Evolutionary conservation across 2,797 vertebrate genomes (phyloP), one percentile per base, ranked within the genome.

Genomic region (Cryptoblepharus egeriae): DNA sequence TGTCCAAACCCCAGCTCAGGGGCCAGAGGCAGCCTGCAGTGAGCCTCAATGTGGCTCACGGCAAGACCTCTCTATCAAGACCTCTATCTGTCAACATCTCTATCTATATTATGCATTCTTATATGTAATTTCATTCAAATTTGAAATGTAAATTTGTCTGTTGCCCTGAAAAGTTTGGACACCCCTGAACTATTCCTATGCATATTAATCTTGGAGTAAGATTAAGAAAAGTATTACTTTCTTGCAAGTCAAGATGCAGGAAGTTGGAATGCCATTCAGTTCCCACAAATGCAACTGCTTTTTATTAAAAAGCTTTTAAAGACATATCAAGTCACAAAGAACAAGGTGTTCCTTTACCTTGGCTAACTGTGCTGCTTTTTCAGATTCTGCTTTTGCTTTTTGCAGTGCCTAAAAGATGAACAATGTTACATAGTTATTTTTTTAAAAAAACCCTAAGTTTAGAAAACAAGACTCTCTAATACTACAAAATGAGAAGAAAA

Each of bases 331-430:
- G 3, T 69, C 0, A 35, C 18, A 67, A 2, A 0, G 39, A 52
- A 64, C 22, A 28, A 24, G 0, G 0, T 57, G 20, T 5, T 67
- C 61, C 24, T 4, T 87, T 86, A 93, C 92, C 90, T 88, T 88
- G 30, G 22, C 4, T 67, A 87, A 74, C 58, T 81, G 72, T 0
- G 0, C 16, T 22, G 1, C 64, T 79, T 90, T 92, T 79, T 76
- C 90, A 79, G 85, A 20, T 55, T 83, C 91, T 52, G n/a, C 5
- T 87, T 83, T 75, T 39, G 64, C 22, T 58, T 85, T 80, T 0
- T 12, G 22, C 69, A 75, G 0, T 0, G 85, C 7, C 91, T 93
- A 85, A 73, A 92, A 93, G 0, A 45, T 0, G 84, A 86, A 49
- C 2, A 10, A 77, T 2, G 35, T 52, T 45, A 63, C 70, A 71